Percentiles rank a stretch among this genome's conserved stretches.
phyloP scores from a whole-genome alignment of 2,888 invertebrate species.

The Amblyjoppa proteus region DNA sequence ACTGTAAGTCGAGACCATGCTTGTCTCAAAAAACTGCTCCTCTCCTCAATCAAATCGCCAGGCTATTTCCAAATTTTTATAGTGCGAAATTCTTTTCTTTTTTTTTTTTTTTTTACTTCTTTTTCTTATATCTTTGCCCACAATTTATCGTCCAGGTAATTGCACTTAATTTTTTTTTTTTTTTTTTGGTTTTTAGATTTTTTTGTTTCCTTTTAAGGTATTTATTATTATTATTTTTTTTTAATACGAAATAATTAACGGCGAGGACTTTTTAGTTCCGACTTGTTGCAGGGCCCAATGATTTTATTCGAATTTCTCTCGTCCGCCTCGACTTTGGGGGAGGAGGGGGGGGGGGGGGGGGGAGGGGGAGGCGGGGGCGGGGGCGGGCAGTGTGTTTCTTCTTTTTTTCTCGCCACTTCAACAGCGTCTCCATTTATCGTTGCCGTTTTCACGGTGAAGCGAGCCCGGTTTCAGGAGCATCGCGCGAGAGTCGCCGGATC shows the following conservation, averaged over 20 bases:
- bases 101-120: background rate
- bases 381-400: background rate
- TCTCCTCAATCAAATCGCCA: background rate
- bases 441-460: slow-evolving; percentile 11
- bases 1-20: slow-evolving; percentile 82
- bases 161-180: background rate
- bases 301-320: background rate
- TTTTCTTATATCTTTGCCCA: background rate
- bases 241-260: background rate
- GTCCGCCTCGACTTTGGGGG: background rate
- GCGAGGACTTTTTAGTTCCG: background rate
- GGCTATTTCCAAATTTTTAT: slow-evolving; percentile 8
- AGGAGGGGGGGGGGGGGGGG: too few species aligned
- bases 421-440: slow-evolving; percentile 2
- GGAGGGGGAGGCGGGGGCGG: too few species aligned
- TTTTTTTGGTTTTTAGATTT: too few species aligned
- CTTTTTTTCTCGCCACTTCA: background rate
- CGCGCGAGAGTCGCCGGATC: slow-evolving; percentile 1
- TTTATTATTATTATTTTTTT: background rate
- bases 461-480: slow-evolving; percentile 7
- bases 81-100: background rate
- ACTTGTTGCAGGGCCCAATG: slow-evolving; percentile 2
- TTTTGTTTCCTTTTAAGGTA: too few species aligned
- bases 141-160: slow-evolving; percentile 1
- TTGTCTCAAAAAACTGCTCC: background rate